These are phyloP conservation scores for Meteorus sp. DNA, from an alignment of 1,140 invertebrate genomes.

Conservation along the genomic window DNA sequence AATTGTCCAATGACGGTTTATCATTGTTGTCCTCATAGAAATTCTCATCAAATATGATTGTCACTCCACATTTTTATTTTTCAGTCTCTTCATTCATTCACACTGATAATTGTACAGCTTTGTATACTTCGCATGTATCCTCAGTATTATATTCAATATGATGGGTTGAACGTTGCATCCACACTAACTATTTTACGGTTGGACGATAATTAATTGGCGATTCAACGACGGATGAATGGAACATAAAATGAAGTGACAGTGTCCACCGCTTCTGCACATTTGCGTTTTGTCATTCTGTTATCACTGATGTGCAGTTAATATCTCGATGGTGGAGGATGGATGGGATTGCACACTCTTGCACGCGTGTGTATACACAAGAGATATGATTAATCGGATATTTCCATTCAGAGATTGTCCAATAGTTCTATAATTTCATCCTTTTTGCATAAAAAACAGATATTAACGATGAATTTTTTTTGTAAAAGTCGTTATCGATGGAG, in stretches of 20 bases:
- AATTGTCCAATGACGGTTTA: neutral
- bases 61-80: constrained; percentile 18
- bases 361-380: no score
- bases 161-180: neutral
- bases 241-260: neutral
- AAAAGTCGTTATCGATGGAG: no score
- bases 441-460: no score
- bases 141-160: neutral
- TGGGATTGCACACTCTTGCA: no score
- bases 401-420: no score
- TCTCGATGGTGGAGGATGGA: neutral
- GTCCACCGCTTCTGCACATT: neutral
- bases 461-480: no score
- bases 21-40: no score
- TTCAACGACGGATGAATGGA: neutral
- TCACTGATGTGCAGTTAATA: neutral
- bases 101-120: constrained; percentile 14
- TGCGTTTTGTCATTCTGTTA: neutral
- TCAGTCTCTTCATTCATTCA: neutral
- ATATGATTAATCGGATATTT: no score
- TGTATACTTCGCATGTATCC: constrained; percentile 21
- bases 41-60: no score
- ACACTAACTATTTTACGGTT: neutral
- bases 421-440: no score
- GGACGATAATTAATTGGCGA: neutral